Evolutionary conservation across 2,113 vertebrate species (phyloP), one percentile per base, ranked within the genome.

Genomic region (Mystacornis crossleyi): DNA sequence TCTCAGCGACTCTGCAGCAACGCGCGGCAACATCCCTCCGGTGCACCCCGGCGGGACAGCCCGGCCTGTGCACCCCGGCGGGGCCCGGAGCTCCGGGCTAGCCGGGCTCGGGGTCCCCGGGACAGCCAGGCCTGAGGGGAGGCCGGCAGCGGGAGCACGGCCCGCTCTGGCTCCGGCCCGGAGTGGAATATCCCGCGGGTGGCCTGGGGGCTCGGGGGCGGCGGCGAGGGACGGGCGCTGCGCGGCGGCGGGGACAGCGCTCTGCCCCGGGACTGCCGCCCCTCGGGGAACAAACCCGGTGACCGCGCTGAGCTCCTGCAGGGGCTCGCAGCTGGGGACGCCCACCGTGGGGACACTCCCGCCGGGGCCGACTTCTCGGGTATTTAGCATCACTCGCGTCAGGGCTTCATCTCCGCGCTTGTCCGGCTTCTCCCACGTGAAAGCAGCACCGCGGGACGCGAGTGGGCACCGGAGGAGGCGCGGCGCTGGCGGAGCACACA

Each of bases 321-420:
- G 64, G 29, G 16, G 23, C 23, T 50, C 28, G 15, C 65, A 34
- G 57, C 4, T 28, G 78, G 33, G 23, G 48, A 36, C 50, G 43
- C 18, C 47, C 8, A 29, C 67, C 8, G 8, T 8, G 50, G 26
- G 20, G 28, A 40, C 55, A 18, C 6, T 8, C 14, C 47, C 8
- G 3, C 42, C 21, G 6, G 17, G 38, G 20, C 33, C 12, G 31
- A 1, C 28, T 26, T 19, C 62, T 50, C 6, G 23, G 29, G 26
- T 10, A 14, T 20, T 54, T 1, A 33, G 62, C 48, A n/a, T 72
- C 69, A 1, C 28, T 42, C 3, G 60, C 12, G 2, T 5, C 36
- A 7, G 31, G 25, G 8, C 12, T 53, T 7, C 31, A 0, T 2
- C 36, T n/a, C 42, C 4, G 31, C 26, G 3, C 18, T 67, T 4